Evolutionary conservation across 2,113 vertebrate species (phyloP).

Genomic region (Proteles cristata): DNA sequence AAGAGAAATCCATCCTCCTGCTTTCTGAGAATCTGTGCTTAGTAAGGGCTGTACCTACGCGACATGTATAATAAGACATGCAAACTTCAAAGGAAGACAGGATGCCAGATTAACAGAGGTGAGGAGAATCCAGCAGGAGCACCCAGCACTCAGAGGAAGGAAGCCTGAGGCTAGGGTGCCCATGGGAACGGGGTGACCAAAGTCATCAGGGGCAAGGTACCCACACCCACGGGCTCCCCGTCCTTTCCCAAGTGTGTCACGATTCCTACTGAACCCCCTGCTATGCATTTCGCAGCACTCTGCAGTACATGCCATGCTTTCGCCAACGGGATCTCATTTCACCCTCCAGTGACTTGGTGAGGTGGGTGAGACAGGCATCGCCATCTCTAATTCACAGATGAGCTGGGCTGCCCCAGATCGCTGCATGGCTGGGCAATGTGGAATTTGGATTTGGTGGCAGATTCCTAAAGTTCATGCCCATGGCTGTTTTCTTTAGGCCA

Average conservation of each 20-base stretch:
- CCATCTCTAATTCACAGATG: neutral
- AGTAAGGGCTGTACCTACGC: neutral
- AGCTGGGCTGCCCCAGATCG: neutral
- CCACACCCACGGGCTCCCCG: neutral
- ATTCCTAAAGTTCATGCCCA: neutral
- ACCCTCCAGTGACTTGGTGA: neutral
- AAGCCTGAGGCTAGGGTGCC: neutral
- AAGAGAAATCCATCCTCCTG: too few relatives aligned
- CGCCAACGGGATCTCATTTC: neutral
- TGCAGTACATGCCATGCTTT: too few relatives aligned
- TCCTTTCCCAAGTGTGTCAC: neutral
- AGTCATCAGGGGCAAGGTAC: neutral
- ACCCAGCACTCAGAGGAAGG: neutral
- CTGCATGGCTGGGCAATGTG: neutral
- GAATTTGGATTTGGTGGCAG: neutral
- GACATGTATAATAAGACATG: fast-evolving
- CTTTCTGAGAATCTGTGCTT: neutral
- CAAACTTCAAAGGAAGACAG: neutral
- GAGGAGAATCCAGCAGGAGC: neutral
- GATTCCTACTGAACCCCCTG: neutral
- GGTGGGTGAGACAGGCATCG: neutral
- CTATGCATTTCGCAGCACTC: too few relatives aligned
- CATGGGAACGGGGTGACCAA: neutral
- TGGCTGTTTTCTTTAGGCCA: neutral
- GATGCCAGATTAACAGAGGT: neutral